Conservation (phyloP, 2,888 invertebrate species). For the Marasmarcha lunaedactyla region DNA sequence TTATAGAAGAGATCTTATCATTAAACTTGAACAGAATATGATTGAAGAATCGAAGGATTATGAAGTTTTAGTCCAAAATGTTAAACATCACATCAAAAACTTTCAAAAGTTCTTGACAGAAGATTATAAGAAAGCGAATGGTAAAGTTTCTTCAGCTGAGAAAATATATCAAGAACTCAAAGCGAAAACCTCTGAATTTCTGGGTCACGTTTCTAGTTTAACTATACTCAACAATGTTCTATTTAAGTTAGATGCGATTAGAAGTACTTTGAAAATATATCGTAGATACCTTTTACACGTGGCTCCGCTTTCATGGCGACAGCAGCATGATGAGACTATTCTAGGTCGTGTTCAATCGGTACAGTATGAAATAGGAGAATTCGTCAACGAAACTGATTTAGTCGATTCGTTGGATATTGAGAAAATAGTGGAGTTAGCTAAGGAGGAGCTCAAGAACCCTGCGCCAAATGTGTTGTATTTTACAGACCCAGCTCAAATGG, state of each 20-base stretch:
- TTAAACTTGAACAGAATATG: conserved; percentile 43
- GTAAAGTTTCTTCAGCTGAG: conserved; percentile 40
- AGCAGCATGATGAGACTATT: conserved; percentile 44
- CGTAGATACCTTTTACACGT: conserved; percentile 50
- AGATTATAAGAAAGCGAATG: conserved; percentile 54
- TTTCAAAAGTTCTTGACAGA: conserved; percentile 58
- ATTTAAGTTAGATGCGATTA: conserved; percentile 54
- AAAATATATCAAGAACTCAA: conserved; percentile 35
- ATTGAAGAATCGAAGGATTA: conserved; percentile 38
- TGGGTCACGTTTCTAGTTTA: conserved; percentile 37
- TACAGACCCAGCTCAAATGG: conserved; percentile 41
- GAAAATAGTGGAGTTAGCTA: conserved; percentile 46
- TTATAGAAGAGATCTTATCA: conserved; percentile 46
- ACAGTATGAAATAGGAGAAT: conserved; percentile 46
- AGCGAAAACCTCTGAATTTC: conserved; percentile 42
- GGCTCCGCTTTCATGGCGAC: conserved; percentile 54
- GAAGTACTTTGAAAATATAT: conserved; percentile 46
- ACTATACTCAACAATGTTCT: conserved; percentile 48
- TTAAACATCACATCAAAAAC: conserved; percentile 48
- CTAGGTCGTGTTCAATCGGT: conserved; percentile 37
- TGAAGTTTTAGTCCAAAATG: conserved; percentile 33
- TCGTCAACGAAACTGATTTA: conserved; percentile 50
- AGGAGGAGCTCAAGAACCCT: conserved; percentile 39
- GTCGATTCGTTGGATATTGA: conserved; percentile 52
- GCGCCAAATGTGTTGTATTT: conserved; percentile 38